Evolutionary conservation across 2,797 vertebrate genomes (phyloP), one percentile per base, ranked within the genome.

Genomic region (Toxotes lorentzi): DNA sequence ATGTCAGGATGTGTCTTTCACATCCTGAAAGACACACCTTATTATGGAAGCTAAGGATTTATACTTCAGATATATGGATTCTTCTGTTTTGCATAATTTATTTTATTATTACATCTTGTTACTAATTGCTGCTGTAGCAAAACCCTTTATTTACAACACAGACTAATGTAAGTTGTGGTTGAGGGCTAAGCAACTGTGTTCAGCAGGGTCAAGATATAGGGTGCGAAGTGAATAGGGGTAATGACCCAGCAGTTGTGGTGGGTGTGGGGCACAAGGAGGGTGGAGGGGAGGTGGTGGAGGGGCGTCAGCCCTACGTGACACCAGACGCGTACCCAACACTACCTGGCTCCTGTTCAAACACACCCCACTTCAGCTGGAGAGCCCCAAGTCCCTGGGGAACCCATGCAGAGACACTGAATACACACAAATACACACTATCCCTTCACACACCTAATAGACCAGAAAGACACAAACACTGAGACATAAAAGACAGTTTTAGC

Each of bases 321-420:
- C 64, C 62, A 75, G 70, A 68, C 64, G 51, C 43, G 78, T 64
- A 83, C 70, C 57, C 82, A 79, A 65, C 21, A 7, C 51, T 79
- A 58, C 72, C 78, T 90, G 88, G 81, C 86, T 82, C 24, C 3
- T 0, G 24, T 81, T 66, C 78, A 91, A 83, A 78, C 57, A 75
- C 51, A 51, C 60, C 73, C 72, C 79, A 67, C 76, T 78, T 82
- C 76, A 84, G 79, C 79, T 80, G 60, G 48, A 79, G 70, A 62
- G 73, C 62, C 68, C 70, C 40, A 68, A 58, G 51, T 80, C 86
- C 77, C 80, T 16, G 14, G 65, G 81, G 87, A 67, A 32, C 74
- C 63, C 35, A 48, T 8, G 2, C 56, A 23, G 40, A 63, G 65
- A 72, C 65, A 56, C 30, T 19, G 40, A 66, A 81, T 57, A 79